Evolutionary conservation across 2,888 invertebrate genomes (phyloP).

Genomic region (Hedychridium roseum): DNA sequence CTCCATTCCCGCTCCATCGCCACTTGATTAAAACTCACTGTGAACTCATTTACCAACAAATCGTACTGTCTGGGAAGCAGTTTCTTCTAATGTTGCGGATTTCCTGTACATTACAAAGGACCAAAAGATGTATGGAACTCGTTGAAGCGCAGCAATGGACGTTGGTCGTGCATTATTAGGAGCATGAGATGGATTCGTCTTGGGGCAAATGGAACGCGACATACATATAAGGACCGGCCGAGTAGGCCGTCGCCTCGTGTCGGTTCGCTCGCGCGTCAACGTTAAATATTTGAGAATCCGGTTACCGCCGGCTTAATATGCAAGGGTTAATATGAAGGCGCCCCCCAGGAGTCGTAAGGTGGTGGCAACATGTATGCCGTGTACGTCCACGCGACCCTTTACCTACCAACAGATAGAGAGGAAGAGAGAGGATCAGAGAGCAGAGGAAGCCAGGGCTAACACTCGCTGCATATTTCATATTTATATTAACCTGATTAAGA

Average conservation of each 20-base stretch:
- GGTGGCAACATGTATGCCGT: slow-evolving; percentile 54
- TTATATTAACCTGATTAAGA: slow-evolving; percentile 65
- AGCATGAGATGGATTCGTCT: slow-evolving; percentile 40
- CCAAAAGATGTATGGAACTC: too few species aligned
- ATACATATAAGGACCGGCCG: slow-evolving; percentile 31
- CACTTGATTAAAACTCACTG: slow-evolving; percentile 52
- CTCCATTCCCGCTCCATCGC: slow-evolving; percentile 21
- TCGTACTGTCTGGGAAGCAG: too few species aligned
- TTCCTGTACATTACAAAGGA: too few species aligned
- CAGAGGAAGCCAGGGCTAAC: slow-evolving; percentile 42
- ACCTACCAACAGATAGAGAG: slow-evolving; percentile 37
- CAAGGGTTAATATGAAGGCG: slow-evolving; percentile 63
- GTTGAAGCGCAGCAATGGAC: background rate
- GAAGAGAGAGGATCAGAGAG: slow-evolving; percentile 8
- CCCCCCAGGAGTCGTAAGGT: slow-evolving; percentile 63
- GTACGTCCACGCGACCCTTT: slow-evolving; percentile 54
- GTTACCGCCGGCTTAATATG: slow-evolving; percentile 61
- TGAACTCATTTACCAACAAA: too few species aligned
- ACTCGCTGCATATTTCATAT: slow-evolving; percentile 63
- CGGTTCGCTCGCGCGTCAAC: slow-evolving; percentile 43
- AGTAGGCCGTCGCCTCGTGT: slow-evolving; percentile 29
- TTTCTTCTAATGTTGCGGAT: too few species aligned
- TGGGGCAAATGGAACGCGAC: slow-evolving; percentile 32
- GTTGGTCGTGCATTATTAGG: slow-evolving; percentile 33
- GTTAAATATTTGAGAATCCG: slow-evolving; percentile 61